Evolutionary conservation across 2,888 invertebrate species (phyloP), one percentile per base, ranked within the genome.

Genomic region (Euzophera pinguis): DNA sequence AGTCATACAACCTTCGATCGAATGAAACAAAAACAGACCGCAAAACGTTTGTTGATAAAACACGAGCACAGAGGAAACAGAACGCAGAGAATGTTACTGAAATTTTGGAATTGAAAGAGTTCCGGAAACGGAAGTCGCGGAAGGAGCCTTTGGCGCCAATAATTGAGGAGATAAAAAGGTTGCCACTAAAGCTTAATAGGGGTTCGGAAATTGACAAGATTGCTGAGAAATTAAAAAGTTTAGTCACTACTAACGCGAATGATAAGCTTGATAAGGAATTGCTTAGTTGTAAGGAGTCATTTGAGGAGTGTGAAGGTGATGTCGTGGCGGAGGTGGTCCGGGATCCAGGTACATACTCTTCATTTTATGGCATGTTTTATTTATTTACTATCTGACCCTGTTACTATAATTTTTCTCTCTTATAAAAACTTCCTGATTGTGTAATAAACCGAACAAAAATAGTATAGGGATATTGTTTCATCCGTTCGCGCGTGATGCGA

Each of bases 191-290:
- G 54, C 56, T 60, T 6, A 71, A 74, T 63, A 78, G 73, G 32
- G 73, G 75, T 3, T 62, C 62, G n/a, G 88, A 85, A 59, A 90
- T 90, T 22, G 83, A 87, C 58, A 88, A 87, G 62, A 90, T 90
- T 27, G 90, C 90, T 0, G 90, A 88, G 62, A 90, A 89, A 62
- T 62, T 90, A 34, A 87, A 83, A 62, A 84, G 74, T 53, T 59
- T 88, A 50, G 79, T 86, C 32, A 75, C 72, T 43, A 74, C 61
- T 4, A 78, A 63, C 5, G 72, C 65, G 1, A 75, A 75, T 14
- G 78, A 81, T 17, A 75, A 67, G 35, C 63, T 89, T 27, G 75
- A 85, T 48, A 75, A 69, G 12, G 88, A 83, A 50, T 65, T 88
- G 52, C 62, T 83, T 50, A 77, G 70, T 6, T 87, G 89, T 50